These are phyloP conservation scores for Bradypodion ventrale DNA, from an alignment of 2,797 vertebrate genomes.

Conservation along the genomic window DNA sequence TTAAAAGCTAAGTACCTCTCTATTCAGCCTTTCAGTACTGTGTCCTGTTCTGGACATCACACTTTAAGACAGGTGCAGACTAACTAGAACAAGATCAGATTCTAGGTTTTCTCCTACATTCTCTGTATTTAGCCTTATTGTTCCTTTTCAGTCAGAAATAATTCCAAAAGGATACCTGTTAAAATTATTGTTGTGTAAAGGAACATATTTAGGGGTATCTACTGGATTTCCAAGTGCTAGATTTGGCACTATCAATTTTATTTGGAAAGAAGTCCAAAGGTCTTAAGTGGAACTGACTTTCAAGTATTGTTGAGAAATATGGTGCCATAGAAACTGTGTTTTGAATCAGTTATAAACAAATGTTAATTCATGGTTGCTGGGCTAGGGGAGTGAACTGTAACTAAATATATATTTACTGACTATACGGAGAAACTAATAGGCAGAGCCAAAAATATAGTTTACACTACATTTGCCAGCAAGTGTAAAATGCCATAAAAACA, in stretches of 20 bases:
- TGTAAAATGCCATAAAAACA: conserved; percentile 1
- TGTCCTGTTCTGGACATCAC: no score
- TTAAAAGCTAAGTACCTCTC: no score
- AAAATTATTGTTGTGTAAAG: no score
- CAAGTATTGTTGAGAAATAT: not conserved
- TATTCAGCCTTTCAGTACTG: no score
- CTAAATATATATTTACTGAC: not conserved
- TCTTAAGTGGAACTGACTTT: not conserved
- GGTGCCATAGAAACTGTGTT: not conserved
- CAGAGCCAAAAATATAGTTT: not conserved
- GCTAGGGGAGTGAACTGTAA: not conserved
- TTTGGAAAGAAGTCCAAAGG: not conserved
- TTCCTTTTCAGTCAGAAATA: not conserved
- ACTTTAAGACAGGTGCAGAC: no score
- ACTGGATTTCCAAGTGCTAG: not conserved
- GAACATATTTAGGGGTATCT: not conserved
- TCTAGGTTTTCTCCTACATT: no score
- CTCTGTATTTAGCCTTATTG: not conserved
- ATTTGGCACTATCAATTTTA: not conserved
- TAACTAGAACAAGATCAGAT: no score
- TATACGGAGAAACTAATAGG: not conserved
- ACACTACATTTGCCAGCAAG: not conserved
- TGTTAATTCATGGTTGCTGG: not conserved
- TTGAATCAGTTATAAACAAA: no score
- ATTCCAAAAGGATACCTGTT: not conserved